Conservation (phyloP, 2,797 vertebrate genomes). For the Myripristis jacobus region DNA sequence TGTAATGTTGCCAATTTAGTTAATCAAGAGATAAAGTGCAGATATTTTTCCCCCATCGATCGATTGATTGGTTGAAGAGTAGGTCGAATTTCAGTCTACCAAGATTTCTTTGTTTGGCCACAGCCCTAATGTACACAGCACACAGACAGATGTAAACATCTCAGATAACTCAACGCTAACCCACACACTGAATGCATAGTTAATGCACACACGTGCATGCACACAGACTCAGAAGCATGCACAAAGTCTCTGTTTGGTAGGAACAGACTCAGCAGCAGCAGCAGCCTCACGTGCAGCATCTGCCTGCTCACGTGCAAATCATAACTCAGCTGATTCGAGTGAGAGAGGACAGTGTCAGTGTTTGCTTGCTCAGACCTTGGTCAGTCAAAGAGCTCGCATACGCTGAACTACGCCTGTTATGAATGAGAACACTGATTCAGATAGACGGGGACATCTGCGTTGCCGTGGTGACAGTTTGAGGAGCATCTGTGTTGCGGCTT, state of each 20-base stretch:
- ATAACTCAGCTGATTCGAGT: neutral
- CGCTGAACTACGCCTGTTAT: constrained; percentile 6
- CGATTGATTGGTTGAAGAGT: too few species aligned
- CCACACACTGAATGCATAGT: too few species aligned
- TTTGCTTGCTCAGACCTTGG: constrained; percentile 31
- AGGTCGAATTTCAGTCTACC: too few species aligned
- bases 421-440: constrained; percentile 23
- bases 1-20: too few species aligned
- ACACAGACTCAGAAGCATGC: neutral
- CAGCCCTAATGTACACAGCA: too few species aligned
- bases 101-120: too few species aligned
- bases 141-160: too few species aligned
- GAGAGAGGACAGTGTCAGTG: neutral
- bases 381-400: constrained; percentile 14
- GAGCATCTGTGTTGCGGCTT: constrained; percentile 5
- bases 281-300: constrained; percentile 35
- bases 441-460: constrained; percentile 22
- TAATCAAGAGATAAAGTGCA: too few species aligned
- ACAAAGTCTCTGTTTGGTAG: neutral
- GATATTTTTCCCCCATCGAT: too few species aligned
- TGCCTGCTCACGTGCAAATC: constrained; percentile 38
- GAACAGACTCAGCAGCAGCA: constrained; percentile 22
- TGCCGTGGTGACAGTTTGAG: constrained; percentile 36
- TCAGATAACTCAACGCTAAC: too few species aligned
- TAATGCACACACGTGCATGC: neutral